phyloP scores from a whole-genome alignment of 2,797 vertebrate genomes.

The Mormyrus hasselquistii region DNA sequence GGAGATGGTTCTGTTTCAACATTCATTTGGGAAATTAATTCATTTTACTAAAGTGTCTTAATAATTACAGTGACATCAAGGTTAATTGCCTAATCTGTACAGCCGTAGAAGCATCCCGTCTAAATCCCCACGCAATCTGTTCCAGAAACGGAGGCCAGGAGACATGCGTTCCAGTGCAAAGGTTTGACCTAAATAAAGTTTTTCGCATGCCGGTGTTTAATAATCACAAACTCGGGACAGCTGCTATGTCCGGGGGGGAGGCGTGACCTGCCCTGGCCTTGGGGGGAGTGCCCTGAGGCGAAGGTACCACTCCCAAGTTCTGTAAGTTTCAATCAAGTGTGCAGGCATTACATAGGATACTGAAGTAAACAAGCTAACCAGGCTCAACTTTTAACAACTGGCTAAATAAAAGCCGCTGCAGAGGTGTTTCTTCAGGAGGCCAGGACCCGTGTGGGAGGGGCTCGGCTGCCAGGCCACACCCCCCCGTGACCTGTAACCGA shows the following conservation, averaged over 20 bases:
- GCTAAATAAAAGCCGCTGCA: background rate
- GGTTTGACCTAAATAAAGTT: conserved; percentile 58
- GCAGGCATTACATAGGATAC: background rate
- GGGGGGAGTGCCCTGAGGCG: too few relatives aligned
- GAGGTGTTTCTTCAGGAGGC: background rate
- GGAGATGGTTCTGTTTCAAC: conserved; percentile 66
- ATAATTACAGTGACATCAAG: conserved; percentile 95
- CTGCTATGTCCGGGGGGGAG: background rate
- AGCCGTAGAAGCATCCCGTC: conserved; percentile 71
- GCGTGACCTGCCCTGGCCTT: too few relatives aligned
- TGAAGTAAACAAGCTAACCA: background rate
- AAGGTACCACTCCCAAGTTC: background rate
- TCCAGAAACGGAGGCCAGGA: conserved; percentile 79
- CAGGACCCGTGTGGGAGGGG: background rate
- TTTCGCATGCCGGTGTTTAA: conserved; percentile 42
- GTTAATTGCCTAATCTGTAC: conserved; percentile 97
- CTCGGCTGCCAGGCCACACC: background rate
- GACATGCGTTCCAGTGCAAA: conserved; percentile 48
- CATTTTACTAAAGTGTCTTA: conserved; percentile 91
- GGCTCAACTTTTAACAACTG: background rate
- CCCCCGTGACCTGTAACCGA: background rate
- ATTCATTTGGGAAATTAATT: conserved; percentile 93
- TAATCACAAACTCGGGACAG: conserved; percentile 26
- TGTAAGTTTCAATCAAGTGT: background rate
- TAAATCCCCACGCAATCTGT: conserved; percentile 86